A percentile compares a stretch with the other conserved stretches of the same genome.
Conservation (phyloP, 2,888 invertebrate species). For the Tortricodes alternella region DNA sequence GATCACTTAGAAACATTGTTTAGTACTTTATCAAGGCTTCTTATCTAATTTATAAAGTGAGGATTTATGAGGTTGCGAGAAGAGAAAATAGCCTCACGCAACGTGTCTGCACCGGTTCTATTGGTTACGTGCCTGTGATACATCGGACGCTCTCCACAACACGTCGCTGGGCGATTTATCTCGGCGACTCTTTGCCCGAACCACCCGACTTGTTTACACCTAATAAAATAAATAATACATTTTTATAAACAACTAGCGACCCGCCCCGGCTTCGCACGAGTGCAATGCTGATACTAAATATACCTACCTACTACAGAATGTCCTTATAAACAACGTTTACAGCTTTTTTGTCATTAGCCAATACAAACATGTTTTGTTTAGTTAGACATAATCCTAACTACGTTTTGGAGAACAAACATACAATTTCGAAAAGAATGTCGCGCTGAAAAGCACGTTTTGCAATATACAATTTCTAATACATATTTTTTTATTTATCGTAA, state of each 20-base stretch:
- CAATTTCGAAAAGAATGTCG: no score
- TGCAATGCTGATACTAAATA: no score
- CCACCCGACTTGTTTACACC: constrained; percentile 49
- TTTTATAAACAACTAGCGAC: constrained; percentile 13
- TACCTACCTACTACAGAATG: no score
- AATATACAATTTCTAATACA: no score
- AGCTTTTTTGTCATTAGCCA: no score
- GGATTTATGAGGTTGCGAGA: constrained; percentile 65
- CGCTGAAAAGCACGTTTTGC: no score
- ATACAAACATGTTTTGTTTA: no score
- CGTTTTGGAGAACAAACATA: no score
- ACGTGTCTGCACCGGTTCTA: constrained; percentile 61
- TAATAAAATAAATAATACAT: constrained; percentile 51
- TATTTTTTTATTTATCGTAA: no score
- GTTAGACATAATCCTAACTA: no score
- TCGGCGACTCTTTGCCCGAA: constrained; percentile 50
- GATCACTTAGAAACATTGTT: constrained; percentile 26
- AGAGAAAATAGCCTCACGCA: constrained; percentile 67
- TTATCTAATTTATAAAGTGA: constrained; percentile 69
- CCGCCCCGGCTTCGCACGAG: no score
- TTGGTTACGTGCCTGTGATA: constrained; percentile 66
- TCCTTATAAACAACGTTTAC: no score
- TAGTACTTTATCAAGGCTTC: constrained; percentile 41
- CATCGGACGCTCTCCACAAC: constrained; percentile 59
- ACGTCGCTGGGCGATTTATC: constrained; percentile 61